A percentile compares a stretch with the other conserved stretches of the same genome.
Conservation (phyloP, 2,113 vertebrate genomes). For the Gymnocephalus cernua region DNA sequence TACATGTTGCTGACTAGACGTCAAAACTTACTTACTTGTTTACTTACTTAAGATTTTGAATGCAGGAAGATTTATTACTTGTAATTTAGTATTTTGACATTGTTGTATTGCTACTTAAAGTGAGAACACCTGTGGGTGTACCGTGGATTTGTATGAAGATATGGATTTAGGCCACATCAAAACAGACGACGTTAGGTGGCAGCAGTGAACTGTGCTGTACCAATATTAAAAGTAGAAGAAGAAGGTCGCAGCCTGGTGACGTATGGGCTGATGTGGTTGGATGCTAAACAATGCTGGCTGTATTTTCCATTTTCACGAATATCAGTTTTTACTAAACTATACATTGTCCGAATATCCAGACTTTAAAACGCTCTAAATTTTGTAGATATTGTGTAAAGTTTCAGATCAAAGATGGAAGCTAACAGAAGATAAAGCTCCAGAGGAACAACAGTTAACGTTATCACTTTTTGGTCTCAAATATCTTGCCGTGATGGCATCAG, state of each 20-base stretch:
- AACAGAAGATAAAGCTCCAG: conserved; percentile 37
- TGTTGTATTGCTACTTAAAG: background rate
- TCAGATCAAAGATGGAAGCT: background rate
- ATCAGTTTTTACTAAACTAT: background rate
- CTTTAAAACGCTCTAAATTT: too few species aligned
- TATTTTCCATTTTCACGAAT: background rate
- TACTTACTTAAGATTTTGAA: background rate
- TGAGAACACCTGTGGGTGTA: background rate
- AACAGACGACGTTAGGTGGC: conserved; percentile 21
- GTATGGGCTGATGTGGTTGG: background rate
- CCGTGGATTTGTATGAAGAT: background rate
- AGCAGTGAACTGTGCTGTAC: background rate
- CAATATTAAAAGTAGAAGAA: background rate
- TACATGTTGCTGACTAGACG: background rate
- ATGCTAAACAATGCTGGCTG: too few species aligned
- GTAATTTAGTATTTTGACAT: background rate
- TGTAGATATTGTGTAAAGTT: background rate
- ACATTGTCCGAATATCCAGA: too few species aligned
- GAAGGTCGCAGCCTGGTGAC: background rate
- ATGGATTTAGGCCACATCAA: background rate
- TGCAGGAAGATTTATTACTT: background rate
- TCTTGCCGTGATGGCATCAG: conserved; percentile 64
- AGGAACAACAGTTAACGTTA: too few species aligned
- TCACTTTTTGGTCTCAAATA: background rate
- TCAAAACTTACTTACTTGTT: background rate